phyloP scores from a whole-genome alignment of 2,888 invertebrate species.

The Agrochola lychnidis region DNA sequence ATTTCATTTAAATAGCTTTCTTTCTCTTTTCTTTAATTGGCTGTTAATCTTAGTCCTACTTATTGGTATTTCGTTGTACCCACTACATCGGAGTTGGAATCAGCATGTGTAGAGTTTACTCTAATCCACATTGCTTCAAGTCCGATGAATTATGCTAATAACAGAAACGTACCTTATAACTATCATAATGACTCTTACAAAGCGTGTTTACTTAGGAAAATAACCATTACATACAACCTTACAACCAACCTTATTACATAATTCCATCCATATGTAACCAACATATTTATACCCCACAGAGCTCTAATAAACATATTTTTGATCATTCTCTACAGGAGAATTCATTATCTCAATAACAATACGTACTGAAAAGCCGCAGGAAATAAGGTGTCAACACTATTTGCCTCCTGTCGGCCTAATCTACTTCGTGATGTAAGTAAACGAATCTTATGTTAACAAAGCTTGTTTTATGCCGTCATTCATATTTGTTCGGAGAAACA shows the following conservation, averaged over 20 bases:
- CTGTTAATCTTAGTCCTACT: neutral
- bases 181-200: neutral
- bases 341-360: conserved; percentile 54
- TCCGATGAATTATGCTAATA: neutral
- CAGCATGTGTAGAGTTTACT: neutral
- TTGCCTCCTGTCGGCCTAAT: conserved; percentile 84
- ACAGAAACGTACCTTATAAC: neutral
- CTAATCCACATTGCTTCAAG: neutral
- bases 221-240: too few species aligned
- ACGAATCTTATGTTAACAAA: conserved; percentile 81
- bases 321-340: conserved; percentile 7
- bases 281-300: neutral
- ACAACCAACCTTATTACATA: too few species aligned
- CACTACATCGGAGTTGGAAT: neutral
- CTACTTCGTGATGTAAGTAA: conserved; percentile 79
- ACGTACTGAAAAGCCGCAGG: conserved; percentile 74
- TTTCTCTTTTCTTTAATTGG: neutral
- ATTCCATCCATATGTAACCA: neutral
- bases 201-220: neutral
- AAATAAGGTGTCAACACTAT: conserved; percentile 86
- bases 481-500: conserved; percentile 76
- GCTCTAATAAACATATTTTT: neutral
- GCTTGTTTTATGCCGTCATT: conserved; percentile 74
- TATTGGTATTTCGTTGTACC: neutral
- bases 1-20: neutral